Base-by-base conservation (phyloP, 2,113 vertebrate species). In the Heliornis fulica region DNA sequence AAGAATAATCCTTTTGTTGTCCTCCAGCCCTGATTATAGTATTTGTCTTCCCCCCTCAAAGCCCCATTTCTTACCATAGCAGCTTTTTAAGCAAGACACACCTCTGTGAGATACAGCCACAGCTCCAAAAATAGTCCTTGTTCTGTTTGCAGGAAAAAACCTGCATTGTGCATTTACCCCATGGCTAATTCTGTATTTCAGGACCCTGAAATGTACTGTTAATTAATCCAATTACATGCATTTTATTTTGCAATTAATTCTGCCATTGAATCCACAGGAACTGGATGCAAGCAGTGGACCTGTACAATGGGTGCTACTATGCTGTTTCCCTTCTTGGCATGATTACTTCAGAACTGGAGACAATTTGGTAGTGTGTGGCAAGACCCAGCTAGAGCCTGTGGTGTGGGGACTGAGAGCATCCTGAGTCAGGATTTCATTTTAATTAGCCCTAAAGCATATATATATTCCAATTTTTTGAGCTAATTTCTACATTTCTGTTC, bases 1-100 rank as follows among this genome's bases (percentile, higher is more conserved):
- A 94, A 78, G 85, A 93, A 60, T 65, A 94, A 95, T 81, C 79
- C 78, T 90, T 94, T 83, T 94, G 85, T 96, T 96, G 90, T 96
- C 90, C 85, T 94, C 83, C 65, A 92, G 53, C 83, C 79, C 72
- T 87, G 83, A 94, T 90, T 90, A 78, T 0, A 68, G 88, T 78
- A 56, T 95, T 96, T 95, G 36, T 90, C 92, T 75, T 93, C 64
- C 40, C 61, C 56, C 54, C 90, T 88, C 82, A 74, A 66, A 88
- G 82, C 48, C 53, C 45, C 40, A 28, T 87, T 88, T 90, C 77
- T 75, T 68, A 53, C 21, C 76, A 76, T 12, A 60, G 88, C 64
- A 88, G 83, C 65, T 83, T 68, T 83, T 66, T 7, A 66, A 90
- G 68, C 76, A 40, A 71, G 43, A 56, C 83, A 64, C 72, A 90